Percentiles rank a stretch among this genome's conserved stretches.
Conservation (phyloP, 2,113 vertebrate genomes). For the Myiopsitta monachus region DNA sequence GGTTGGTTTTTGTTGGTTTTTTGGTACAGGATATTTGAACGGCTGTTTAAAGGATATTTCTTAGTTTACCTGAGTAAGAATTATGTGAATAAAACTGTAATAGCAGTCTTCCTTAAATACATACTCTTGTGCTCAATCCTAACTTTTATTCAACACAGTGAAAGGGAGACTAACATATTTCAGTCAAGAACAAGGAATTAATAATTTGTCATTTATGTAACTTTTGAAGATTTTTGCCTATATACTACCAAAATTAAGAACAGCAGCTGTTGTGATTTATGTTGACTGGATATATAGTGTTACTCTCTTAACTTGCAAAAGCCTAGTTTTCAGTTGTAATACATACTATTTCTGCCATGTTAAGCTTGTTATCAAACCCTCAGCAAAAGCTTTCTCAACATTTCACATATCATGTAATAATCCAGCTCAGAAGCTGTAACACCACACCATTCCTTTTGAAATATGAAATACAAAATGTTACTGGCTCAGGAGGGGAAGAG, state of each 20-base stretch:
- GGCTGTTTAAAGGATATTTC: neutral
- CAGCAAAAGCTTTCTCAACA: neutral
- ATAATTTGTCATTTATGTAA: neutral
- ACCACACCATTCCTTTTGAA: neutral
- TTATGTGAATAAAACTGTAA: neutral
- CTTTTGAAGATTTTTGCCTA: neutral
- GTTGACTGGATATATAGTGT: neutral
- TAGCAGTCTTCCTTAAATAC: neutral
- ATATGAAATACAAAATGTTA: neutral
- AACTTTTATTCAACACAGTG: neutral
- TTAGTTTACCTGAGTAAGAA: neutral
- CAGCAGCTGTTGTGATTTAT: neutral
- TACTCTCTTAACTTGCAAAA: neutral
- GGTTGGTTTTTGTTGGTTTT: neutral
- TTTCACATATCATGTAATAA: neutral
- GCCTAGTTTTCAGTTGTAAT: neutral
- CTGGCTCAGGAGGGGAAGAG: neutral
- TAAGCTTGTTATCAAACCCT: conserved; percentile 31
- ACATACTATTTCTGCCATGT: neutral
- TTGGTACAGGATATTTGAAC: neutral
- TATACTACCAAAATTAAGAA: neutral
- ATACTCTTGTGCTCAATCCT: neutral
- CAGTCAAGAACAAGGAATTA: neutral
- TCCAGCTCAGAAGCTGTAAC: neutral
- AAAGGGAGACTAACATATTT: neutral